Conservation (phyloP, 2,888 invertebrate species). For the Drosophila atripex region DNA sequence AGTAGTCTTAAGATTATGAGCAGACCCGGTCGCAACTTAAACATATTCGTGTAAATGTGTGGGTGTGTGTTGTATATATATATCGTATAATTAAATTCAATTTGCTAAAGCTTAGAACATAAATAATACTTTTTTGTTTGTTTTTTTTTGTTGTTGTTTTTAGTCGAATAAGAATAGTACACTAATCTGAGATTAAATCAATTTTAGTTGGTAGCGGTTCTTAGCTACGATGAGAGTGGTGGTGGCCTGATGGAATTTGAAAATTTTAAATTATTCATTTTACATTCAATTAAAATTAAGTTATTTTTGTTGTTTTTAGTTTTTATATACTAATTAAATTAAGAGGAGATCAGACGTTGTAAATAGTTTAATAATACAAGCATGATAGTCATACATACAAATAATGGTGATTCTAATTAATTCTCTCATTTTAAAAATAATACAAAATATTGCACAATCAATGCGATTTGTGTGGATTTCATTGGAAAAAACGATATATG, state of each 20-base stretch:
- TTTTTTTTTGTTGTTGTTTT: constrained; percentile 10
- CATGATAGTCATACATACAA: constrained; percentile 39
- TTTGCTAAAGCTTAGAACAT: constrained; percentile 72
- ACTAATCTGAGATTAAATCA: constrained; percentile 29
- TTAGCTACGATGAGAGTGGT: constrained; percentile 22
- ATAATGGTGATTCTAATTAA: constrained; percentile 19
- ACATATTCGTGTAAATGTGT: constrained; percentile 22
- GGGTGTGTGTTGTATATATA: constrained; percentile 27
- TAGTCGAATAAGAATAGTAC: constrained; percentile 40
- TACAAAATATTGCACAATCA: constrained; percentile 73
- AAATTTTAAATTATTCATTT: constrained; percentile 9
- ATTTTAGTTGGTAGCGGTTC: constrained; percentile 11
- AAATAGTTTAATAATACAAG: constrained; percentile 62
- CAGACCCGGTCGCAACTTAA: constrained; percentile 13
- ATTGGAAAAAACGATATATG: constrained; percentile 13
- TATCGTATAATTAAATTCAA: constrained; percentile 49
- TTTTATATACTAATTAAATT: constrained; percentile 59
- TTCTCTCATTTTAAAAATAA: constrained; percentile 37
- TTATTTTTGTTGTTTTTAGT: constrained; percentile 23
- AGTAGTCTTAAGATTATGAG: constrained; percentile 22
- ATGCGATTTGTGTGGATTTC: constrained; percentile 50
- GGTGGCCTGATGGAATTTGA: constrained; percentile 38
- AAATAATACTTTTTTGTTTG: constrained; percentile 77
- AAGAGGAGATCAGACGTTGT: constrained; percentile 81
- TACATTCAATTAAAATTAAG: not conserved